These are phyloP conservation scores for Cephalotes varians DNA, from an alignment of 2,888 invertebrate genomes.

Conservation along the genomic window DNA sequence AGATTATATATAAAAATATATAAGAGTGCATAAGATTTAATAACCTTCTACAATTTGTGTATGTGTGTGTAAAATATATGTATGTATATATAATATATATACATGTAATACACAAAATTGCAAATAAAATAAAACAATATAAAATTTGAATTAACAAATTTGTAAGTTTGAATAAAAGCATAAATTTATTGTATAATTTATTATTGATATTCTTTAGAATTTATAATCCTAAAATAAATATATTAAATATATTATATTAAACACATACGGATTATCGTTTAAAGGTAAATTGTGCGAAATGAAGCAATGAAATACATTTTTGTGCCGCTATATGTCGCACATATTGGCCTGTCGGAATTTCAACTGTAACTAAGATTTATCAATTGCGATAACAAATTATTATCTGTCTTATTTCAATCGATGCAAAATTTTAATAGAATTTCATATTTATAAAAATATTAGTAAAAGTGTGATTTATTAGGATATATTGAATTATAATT, in stretches of 20 bases:
- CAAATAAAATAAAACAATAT: background rate
- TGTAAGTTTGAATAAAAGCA: background rate
- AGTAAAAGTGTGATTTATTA: background rate
- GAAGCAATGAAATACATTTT: background rate
- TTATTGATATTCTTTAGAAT: background rate
- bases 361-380: background rate
- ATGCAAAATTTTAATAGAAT: background rate
- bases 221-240: background rate
- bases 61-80: too few species aligned
- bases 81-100: background rate
- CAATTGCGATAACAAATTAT: background rate
- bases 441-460: background rate
- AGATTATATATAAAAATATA: too few species aligned
- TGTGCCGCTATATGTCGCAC: background rate
- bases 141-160: background rate
- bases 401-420: background rate
- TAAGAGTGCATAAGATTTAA: too few species aligned
- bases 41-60: too few species aligned
- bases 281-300: background rate
- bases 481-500: too few species aligned
- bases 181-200: background rate
- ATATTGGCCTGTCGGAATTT: background rate
- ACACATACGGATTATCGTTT: conserved; percentile 7
- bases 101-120: too few species aligned
- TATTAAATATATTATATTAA: background rate